Conservation (phyloP, 64 coral and sea anemone species). For the Pachyseris speciosa region DNA sequence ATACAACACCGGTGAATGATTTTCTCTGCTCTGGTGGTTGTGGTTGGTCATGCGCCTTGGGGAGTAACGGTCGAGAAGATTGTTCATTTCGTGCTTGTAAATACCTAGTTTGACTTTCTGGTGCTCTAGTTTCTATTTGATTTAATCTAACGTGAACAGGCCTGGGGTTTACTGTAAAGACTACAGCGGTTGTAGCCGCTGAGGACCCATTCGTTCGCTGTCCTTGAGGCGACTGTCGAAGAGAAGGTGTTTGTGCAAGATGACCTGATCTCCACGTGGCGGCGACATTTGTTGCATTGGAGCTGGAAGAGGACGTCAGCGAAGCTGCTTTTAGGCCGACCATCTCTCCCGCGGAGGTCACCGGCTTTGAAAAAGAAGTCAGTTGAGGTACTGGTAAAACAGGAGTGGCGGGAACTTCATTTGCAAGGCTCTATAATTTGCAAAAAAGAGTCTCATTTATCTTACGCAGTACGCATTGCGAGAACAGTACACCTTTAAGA, state of each 20-base stretch:
- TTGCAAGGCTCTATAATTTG: not conserved
- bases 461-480: too few relatives aligned
- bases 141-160: not conserved
- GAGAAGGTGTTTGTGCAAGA: not conserved
- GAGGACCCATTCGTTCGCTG: not conserved
- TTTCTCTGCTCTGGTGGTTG: not conserved
- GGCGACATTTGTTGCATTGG: not conserved
- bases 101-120: not conserved
- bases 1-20: not conserved
- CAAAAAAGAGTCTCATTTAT: too few relatives aligned
- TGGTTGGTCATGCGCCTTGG: not conserved
- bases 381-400: not conserved
- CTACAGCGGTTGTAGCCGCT: not conserved
- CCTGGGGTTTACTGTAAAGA: not conserved
- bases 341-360: not conserved
- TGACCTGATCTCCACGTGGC: not conserved
- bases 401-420: not conserved
- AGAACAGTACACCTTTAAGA: too few relatives aligned
- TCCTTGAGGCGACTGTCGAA: not conserved
- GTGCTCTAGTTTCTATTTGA: not conserved
- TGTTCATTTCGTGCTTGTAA: not conserved
- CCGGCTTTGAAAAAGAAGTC: not conserved
- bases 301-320: not conserved
- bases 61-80: not conserved
- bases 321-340: too few relatives aligned